These are phyloP conservation scores for Amphilophus citrinellus DNA, from an alignment of 2,113 vertebrate species.

Conservation along the genomic window DNA sequence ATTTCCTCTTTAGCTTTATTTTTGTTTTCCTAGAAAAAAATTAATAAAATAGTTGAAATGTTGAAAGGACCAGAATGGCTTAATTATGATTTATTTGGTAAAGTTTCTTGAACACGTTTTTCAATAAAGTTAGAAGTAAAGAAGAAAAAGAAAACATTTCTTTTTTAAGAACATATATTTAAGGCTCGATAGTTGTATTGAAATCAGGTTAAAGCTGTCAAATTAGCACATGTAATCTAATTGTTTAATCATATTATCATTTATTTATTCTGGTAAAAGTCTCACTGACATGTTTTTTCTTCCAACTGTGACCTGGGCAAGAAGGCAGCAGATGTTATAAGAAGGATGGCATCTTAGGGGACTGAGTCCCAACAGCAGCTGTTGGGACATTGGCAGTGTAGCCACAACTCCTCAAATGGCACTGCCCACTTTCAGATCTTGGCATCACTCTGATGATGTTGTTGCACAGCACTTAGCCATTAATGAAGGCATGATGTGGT, in stretches of 20 bases:
- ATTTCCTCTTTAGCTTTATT: neutral
- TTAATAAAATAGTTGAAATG: no score
- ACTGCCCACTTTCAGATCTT: neutral
- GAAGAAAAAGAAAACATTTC: no score
- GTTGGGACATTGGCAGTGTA: neutral
- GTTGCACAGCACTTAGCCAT: neutral
- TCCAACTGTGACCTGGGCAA: neutral
- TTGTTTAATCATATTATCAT: neutral
- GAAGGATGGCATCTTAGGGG: no score
- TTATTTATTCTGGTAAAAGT: neutral
- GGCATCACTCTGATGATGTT: neutral
- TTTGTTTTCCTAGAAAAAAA: no score
- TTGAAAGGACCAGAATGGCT: no score
- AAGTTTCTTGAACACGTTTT: neutral
- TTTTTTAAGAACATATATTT: neutral
- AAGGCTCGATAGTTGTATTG: neutral
- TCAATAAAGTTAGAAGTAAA: neutral
- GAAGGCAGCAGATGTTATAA: neutral
- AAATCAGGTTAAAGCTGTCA: neutral
- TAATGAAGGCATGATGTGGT: neutral
- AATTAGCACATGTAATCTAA: neutral
- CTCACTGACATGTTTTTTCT: neutral
- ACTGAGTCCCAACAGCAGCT: neutral
- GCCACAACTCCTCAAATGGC: neutral
- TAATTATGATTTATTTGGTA: neutral